Percentiles rank a stretch among this genome's conserved stretches.
phyloP scores from a whole-genome alignment of 2,113 vertebrate species.

The Nerophis lumbriciformis region DNA sequence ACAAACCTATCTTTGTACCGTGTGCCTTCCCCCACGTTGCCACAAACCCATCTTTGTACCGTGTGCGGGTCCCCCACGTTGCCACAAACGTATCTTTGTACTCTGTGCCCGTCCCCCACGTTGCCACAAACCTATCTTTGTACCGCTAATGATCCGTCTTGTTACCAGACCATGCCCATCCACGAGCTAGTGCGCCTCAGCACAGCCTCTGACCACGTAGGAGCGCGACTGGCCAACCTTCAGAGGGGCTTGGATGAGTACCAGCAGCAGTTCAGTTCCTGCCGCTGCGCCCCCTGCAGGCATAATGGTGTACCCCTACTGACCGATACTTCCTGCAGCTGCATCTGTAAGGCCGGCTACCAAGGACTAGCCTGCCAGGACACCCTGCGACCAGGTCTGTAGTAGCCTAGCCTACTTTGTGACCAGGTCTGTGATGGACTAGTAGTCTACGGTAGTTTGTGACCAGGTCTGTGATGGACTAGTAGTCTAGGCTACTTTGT shows the following conservation, averaged over 20 bases:
- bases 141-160: not conserved
- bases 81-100: too few relatives aligned
- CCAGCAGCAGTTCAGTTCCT: conserved; percentile 78
- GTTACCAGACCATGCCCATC: conserved; percentile 77
- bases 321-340: conserved; percentile 69
- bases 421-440: too few relatives aligned
- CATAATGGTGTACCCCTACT: conserved; percentile 78
- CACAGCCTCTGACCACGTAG: conserved; percentile 50
- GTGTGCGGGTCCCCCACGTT: too few relatives aligned
- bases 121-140: too few relatives aligned
- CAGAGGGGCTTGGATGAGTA: conserved; percentile 76
- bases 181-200: conserved; percentile 76
- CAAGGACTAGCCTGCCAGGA: conserved; percentile 76
- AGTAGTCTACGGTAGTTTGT: too few relatives aligned
- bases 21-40: too few relatives aligned
- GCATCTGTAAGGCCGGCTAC: conserved; percentile 70
- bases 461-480: too few relatives aligned
- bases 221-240: conserved; percentile 71
- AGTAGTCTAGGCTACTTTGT: too few relatives aligned
- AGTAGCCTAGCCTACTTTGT: too few relatives aligned
- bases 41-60: too few relatives aligned
- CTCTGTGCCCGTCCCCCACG: too few relatives aligned
- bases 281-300: conserved; percentile 79
- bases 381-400: conserved; percentile 28
- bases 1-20: too few relatives aligned